A percentile compares a stretch with the other conserved stretches of the same genome.
Conservation (phyloP, 2,888 invertebrate species). For the Arenicola marina region DNA sequence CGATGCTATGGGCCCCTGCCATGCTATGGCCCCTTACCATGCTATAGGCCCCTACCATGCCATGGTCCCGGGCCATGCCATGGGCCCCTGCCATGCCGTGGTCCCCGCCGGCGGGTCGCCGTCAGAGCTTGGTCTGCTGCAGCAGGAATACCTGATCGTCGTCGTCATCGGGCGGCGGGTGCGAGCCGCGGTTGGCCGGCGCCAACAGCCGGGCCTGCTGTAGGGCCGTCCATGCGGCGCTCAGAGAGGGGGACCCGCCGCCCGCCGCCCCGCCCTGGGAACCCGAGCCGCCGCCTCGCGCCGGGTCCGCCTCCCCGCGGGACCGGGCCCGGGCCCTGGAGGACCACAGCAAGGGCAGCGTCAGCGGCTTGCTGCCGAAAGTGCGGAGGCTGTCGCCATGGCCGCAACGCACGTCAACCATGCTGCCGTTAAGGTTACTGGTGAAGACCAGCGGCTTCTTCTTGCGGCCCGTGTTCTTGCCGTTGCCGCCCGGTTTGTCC, state of each 20-base stretch:
- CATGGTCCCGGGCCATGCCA: too few species aligned
- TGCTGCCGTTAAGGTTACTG: conserved; percentile 33
- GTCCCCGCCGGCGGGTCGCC: too few species aligned
- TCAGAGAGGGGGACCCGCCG: neutral
- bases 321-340: neutral
- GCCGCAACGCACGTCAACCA: conserved; percentile 32
- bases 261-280: neutral
- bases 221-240: conserved; percentile 1
- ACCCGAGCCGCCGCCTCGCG: neutral
- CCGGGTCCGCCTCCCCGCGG: conserved; percentile 1
- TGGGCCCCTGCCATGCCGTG: too few species aligned
- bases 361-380: conserved; percentile 12
- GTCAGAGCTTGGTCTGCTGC: conserved; percentile 19
- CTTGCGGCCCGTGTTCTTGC: neutral
- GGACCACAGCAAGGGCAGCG: neutral
- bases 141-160: conserved; percentile 28
- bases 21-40: too few species aligned
- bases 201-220: neutral
- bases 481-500: neutral
- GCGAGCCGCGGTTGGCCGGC: neutral
- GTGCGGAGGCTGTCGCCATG: conserved; percentile 20
- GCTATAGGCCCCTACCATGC: too few species aligned
- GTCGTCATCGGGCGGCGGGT: neutral
- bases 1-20: too few species aligned
- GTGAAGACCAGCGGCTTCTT: conserved; percentile 21